Evolutionary conservation across 2,888 invertebrate species (phyloP).

Genomic region (Brachyopa scutellaris): DNA sequence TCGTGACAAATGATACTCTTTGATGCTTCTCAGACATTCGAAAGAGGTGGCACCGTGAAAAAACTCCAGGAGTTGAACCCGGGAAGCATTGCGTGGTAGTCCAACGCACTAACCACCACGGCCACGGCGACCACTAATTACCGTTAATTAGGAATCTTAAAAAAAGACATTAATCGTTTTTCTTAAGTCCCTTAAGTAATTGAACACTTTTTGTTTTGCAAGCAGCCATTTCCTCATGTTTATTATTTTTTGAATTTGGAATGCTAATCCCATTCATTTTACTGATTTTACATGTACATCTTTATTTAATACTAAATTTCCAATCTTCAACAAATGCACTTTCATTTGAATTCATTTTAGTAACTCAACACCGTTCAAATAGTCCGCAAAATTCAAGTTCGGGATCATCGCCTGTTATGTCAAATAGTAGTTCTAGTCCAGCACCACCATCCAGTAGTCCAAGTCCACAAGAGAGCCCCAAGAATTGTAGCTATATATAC

Average conservation of each 20-base stretch:
- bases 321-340: constrained; percentile 2
- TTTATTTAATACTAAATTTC: not conserved
- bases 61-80: too few relatives aligned
- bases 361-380: constrained; percentile 82
- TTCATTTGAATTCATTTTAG: constrained; percentile 75
- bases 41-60: too few relatives aligned
- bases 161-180: too few relatives aligned
- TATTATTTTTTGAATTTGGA: not conserved
- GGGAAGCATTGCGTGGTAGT: too few relatives aligned
- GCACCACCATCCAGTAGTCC: constrained; percentile 82
- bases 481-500: constrained; percentile 82
- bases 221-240: not conserved
- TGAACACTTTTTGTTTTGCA: not conserved
- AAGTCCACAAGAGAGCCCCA: constrained; percentile 82
- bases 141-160: too few relatives aligned
- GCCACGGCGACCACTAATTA: too few relatives aligned
- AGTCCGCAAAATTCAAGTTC: constrained; percentile 82
- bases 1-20: too few relatives aligned
- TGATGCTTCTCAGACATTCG: too few relatives aligned
- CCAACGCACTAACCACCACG: too few relatives aligned
- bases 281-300: constrained; percentile 1
- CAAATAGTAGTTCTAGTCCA: constrained; percentile 82
- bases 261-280: constrained; percentile 3
- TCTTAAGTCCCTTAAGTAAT: too few relatives aligned
- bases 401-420: constrained; percentile 82